Base-by-base conservation (phyloP, 1,140 invertebrate genomes). In the Drosophila tristis region DNA sequence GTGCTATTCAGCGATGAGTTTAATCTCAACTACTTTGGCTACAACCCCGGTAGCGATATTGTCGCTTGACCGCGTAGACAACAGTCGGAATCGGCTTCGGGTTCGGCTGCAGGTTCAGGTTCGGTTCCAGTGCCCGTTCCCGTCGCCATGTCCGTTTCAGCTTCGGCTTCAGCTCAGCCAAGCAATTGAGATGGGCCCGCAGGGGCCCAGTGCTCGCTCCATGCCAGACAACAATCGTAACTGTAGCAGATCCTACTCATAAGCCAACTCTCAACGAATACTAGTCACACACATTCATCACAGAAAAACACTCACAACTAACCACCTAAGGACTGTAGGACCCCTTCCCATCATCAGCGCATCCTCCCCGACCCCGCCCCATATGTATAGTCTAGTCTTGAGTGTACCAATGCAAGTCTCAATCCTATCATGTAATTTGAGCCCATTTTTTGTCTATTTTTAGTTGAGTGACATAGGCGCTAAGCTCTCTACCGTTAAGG, bases 11-110 rank as follows among this genome's bases (percentile, higher is more conserved):
- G 80, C 55, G 91, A 92, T 53, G 91, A 92, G 9, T 92, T 92
- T 54, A 92, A 92, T 81, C 68, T 92, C 29, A 92, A 92, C 57
- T 92, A 92, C 70, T 92, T 92, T 79, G 86, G 91, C 43, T 91
- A 91, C 57, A 92, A 84, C 77, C 72, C 91, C 8, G 77, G 75
- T 16, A 92, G 84, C 54, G 91, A 92, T 67, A 92, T 92, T 60
- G 90, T 91, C 68, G 90, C 91, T 79, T 92, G 91, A 92, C 89
- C 85, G 75, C 79, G 74, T 35, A 63, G 51, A 25, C 61, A 67
- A 23, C 48, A 58, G 26, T n/a, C 62, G 39, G 47, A 48, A 20
- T 9, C 49, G 42, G 59, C 25, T 29, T 20, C 74, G 31, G 31
- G 8, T 31, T 9, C 8, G 8, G 16, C 13, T n/a, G 39, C 45